A percentile compares a stretch with the other conserved stretches of the same genome.
phyloP scores from a whole-genome alignment of 2,888 invertebrate genomes.

The Sinodicranocentrus sp. region DNA sequence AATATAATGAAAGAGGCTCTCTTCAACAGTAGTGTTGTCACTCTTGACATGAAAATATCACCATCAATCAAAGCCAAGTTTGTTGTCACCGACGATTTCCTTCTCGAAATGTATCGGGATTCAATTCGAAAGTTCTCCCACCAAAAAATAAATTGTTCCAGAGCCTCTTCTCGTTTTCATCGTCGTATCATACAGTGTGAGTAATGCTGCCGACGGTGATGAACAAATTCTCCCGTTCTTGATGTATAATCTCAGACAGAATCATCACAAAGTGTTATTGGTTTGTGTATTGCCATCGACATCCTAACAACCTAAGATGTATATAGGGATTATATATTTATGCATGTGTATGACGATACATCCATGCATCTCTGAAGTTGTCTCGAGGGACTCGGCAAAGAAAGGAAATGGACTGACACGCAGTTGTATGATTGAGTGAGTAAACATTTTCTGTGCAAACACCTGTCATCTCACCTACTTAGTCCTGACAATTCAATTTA shows the following conservation, averaged over 20 bases:
- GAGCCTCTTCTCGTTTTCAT: background rate
- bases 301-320: too few relatives aligned
- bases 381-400: constrained; percentile 29
- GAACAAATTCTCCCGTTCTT: background rate
- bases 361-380: background rate
- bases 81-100: background rate
- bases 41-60: too few relatives aligned
- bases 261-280: too few relatives aligned
- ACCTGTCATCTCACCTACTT: constrained; percentile 73
- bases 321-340: background rate
- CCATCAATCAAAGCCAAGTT: background rate
- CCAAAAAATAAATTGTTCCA: constrained; percentile 13
- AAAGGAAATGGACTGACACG: constrained; percentile 59
- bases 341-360: background rate
- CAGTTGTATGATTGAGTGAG: constrained; percentile 71
- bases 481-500: constrained; percentile 73
- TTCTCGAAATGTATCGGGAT: background rate
- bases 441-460: constrained; percentile 73
- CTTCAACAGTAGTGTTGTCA: too few relatives aligned
- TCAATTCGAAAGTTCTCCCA: constrained; percentile 1
- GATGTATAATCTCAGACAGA: background rate
- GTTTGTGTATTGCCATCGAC: too few relatives aligned
- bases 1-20: too few relatives aligned
- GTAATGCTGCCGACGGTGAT: background rate
- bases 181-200: too few relatives aligned